Base-by-base conservation (phyloP, 2,888 invertebrate species). In the Lottia gigantea region DNA sequence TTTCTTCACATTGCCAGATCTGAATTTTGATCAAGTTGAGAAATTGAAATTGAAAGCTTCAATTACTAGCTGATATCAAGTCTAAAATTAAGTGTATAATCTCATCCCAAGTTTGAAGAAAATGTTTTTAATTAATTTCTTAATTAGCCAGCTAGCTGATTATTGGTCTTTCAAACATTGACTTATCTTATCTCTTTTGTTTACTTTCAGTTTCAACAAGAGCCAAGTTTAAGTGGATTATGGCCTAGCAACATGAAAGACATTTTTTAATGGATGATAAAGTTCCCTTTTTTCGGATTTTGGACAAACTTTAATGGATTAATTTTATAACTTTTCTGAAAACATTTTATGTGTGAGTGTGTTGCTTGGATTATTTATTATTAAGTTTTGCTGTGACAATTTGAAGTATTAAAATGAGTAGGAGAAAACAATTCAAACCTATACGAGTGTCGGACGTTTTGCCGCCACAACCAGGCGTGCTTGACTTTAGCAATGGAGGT, bases 351-450 rank as follows among this genome's bases (percentile, higher is more conserved):
- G 40, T 40, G 40, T 40, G 40, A 40, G 40, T 40, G 31, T 6
- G 40, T 40, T 40, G 40, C 40, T 40, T 40, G 40, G 40, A 40
- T 40, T 40, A 40, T 40, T 40, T 40, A 40, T 40, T 40, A 40
- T 40, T 6, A 40, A 40, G 11, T 40, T 40, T 40, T 40, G 40
- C 40, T 40, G 40, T 40, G 40, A 40, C 40, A 8, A 6, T 40
- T 40, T 40, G 31, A 26, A 74, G 61, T 19, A 78, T 79, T 83
- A 84, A 83, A 77, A 79, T 82, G 61, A 83, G 83, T 71, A 80
- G 85, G 40, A 79, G 87, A 62, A 87, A 87, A 78, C 87, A 87
- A 76, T 85, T 85, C 40, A 87, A 86, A 78, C 84, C 84, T 46
- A 80, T 77, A 61, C 73, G 82, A 46, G 80, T 81, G 19, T 79